Evolutionary conservation across 30 jellyfish, hydroid and myxozoan genomes (phyloP), one percentile per base, ranked within the genome.

Genomic region (Haliclystus octoradiatus): DNA sequence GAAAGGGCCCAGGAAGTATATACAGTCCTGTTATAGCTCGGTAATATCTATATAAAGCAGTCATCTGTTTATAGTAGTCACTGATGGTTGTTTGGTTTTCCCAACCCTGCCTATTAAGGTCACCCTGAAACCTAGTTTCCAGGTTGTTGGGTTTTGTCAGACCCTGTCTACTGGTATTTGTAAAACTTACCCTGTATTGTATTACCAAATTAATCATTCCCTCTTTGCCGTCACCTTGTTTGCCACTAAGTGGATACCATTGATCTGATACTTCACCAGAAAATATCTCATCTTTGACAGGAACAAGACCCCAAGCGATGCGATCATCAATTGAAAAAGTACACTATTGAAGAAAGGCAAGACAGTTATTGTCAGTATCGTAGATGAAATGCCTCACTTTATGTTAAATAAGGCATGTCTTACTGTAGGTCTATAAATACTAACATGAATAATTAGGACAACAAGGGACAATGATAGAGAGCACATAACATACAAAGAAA

Each of bases 201-300:
- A 84, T 4, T 15, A 72, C 61, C 28, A 84, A 57, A 49, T 84
- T 69, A 64, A 84, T 69, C 87, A 84, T 73, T 23, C 95, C 95
- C 69, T 84, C 95, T 33, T 84, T 84, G 34, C 73, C 95, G n/a
- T 72, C 93, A 25, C 95, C 95, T 52, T 84, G 95, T 31, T 84
- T 84, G 1, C 95, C 95, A 66, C 83, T 84, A 26, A 84, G 50
- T 28, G 95, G 49, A 46, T 75, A 78, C 95, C 95, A 84, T 26
- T 84, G 93, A 57, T 84, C 93, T 1, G 72, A 82, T 5, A 70
- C 33, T 26, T 84, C 93, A 2, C 95, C 95, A 3, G 81, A 69
- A 28, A 84, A 52, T 5, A 84, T 84, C 29, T 78, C 91, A 50
- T 77, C 93, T 76, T 78, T 78, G 15, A 84, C 71, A 2, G 28